A percentile compares a stretch with the other conserved stretches of the same genome.
These are phyloP conservation scores for Kuschelorhynchus macadamiae DNA, from an alignment of 2,888 invertebrate genomes.

Conservation along the genomic window DNA sequence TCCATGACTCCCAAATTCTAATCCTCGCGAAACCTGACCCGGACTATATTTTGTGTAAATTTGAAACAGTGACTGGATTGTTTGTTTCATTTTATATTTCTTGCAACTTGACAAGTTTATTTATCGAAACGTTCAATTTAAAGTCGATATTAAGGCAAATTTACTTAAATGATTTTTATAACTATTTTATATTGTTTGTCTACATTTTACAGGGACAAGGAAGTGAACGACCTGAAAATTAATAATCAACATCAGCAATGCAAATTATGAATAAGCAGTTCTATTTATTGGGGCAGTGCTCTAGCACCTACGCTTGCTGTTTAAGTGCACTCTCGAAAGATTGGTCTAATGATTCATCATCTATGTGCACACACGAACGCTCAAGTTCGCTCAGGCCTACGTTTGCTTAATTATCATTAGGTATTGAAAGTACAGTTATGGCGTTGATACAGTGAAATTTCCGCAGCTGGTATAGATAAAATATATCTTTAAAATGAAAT, in stretches of 20 bases:
- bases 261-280: conserved; percentile 38
- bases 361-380: conserved; percentile 28
- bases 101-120: too few species aligned
- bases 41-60: too few species aligned
- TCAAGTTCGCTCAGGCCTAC: conserved; percentile 10
- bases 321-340: conserved; percentile 38
- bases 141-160: too few species aligned
- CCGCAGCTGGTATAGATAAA: too few species aligned
- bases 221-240: conserved; percentile 31
- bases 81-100: too few species aligned
- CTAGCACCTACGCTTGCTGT: conserved; percentile 10
- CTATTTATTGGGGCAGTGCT: conserved; percentile 30
- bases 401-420: conserved; percentile 17
- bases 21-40: too few species aligned
- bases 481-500: too few species aligned
- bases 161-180: not conserved
- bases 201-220: conserved; percentile 20
- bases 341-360: conserved; percentile 44
- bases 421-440: not conserved
- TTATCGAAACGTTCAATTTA: too few species aligned
- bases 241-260: conserved; percentile 29
- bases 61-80: too few species aligned
- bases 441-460: not conserved
- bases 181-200: not conserved
- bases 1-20: too few species aligned